Percentiles rank a stretch among this genome's conserved stretches.
These are phyloP conservation scores for Bombyx mandarina DNA, from an alignment of 1,140 invertebrate genomes.

Conservation along the genomic window DNA sequence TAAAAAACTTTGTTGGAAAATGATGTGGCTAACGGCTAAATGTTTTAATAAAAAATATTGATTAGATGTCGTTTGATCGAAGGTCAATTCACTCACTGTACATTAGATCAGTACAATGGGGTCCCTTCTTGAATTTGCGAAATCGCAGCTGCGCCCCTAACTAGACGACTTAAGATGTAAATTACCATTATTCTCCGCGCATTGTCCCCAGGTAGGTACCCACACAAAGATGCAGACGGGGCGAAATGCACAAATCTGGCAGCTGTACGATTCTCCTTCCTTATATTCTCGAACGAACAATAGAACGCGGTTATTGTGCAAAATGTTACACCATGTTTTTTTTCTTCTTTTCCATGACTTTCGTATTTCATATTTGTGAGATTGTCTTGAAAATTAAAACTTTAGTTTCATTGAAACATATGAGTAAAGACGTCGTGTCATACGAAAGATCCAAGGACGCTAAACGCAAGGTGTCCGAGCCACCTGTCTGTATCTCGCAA, in stretches of 20 bases:
- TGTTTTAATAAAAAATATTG: slow-evolving; percentile 17
- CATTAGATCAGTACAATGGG: slow-evolving; percentile 19
- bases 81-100: slow-evolving; percentile 10
- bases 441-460: slow-evolving; percentile 9
- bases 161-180: slow-evolving; percentile 66
- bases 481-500: slow-evolving; percentile 63
- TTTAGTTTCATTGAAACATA: too few relatives aligned
- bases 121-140: slow-evolving; percentile 26
- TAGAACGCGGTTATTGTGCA: slow-evolving; percentile 53
- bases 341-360: slow-evolving; percentile 11
- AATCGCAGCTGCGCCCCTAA: slow-evolving; percentile 59
- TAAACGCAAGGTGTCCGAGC: slow-evolving; percentile 40
- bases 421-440: too few relatives aligned
- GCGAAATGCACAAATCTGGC: slow-evolving; percentile 61
- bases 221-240: slow-evolving; percentile 62
- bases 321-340: slow-evolving; percentile 56
- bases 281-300: slow-evolving; percentile 52
- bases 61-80: slow-evolving; percentile 23
- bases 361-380: too few relatives aligned
- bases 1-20: too few relatives aligned
- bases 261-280: slow-evolving; percentile 61
- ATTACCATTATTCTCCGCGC: slow-evolving; percentile 61
- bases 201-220: slow-evolving; percentile 41
- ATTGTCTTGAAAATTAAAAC: too few relatives aligned
- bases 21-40: too few relatives aligned